Evolutionary conservation across 2,888 invertebrate genomes (phyloP).

Genomic region (Coecobrya sp.): DNA sequence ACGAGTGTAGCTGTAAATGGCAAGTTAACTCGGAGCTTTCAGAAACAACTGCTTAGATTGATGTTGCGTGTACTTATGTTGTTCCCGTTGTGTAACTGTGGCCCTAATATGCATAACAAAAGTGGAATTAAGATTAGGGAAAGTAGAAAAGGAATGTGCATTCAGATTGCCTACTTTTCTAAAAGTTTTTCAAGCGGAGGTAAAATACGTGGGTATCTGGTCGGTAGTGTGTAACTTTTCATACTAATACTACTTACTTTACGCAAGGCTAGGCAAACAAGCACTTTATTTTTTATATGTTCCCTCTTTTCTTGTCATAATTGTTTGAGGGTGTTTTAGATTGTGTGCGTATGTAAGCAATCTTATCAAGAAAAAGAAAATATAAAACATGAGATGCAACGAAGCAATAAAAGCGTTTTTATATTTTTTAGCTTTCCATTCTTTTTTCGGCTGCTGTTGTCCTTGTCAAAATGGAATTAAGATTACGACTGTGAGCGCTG

Average conservation of each 20-base stretch:
- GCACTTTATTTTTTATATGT: not conserved
- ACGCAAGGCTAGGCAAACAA: not conserved
- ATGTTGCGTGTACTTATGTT: not conserved
- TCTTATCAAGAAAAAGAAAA: not conserved
- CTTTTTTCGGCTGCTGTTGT: not conserved
- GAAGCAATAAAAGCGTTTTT: not conserved
- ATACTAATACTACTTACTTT: too few relatives aligned
- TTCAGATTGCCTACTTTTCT: not conserved
- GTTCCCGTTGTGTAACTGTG: too few relatives aligned
- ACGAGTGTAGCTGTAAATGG: not conserved
- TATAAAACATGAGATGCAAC: not conserved
- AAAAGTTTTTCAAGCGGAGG: not conserved
- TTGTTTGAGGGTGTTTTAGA: not conserved
- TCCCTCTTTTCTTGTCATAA: not conserved
- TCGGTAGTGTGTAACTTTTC: not conserved
- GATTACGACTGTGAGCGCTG: not conserved
- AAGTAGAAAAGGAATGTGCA: not conserved
- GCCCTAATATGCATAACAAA: slow-evolving; percentile 13
- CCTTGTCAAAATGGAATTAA: slow-evolving; percentile 4
- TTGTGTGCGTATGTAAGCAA: not conserved
- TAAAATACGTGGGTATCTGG: not conserved
- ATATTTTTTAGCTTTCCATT: not conserved
- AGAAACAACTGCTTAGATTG: not conserved
- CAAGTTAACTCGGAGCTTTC: not conserved
- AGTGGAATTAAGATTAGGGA: slow-evolving; percentile 14